Percentiles rank a stretch among this genome's conserved stretches.
These are phyloP conservation scores for Peribatodes rhomboidaria DNA, from an alignment of 2,888 invertebrate species.

Conservation along the genomic window DNA sequence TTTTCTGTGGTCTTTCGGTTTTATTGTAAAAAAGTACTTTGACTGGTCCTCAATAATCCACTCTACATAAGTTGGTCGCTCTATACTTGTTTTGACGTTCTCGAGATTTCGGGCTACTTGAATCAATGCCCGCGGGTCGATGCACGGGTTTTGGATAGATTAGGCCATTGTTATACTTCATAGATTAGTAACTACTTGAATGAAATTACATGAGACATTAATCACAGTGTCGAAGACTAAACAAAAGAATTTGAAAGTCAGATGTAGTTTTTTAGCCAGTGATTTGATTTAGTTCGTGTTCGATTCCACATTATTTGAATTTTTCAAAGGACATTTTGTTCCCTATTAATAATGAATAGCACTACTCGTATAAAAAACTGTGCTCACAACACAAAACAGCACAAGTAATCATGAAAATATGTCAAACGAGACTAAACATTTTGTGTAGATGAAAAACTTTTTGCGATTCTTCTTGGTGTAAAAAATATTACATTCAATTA, in stretches of 20 bases:
- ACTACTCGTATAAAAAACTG: too few relatives aligned
- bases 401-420: too few relatives aligned
- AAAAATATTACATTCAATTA: constrained; percentile 7
- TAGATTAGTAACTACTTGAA: background rate
- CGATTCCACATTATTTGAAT: background rate
- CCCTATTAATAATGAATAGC: too few relatives aligned
- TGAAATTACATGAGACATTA: constrained; percentile 24
- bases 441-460: background rate
- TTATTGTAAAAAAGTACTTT: background rate
- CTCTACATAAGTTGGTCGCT: background rate
- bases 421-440: background rate
- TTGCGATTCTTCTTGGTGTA: too few relatives aligned
- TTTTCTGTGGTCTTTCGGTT: too few relatives aligned
- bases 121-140: constrained; percentile 28
- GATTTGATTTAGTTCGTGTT: constrained; percentile 6
- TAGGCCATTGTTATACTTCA: background rate
- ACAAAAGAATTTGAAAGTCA: constrained; percentile 35
- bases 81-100: constrained; percentile 5
- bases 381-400: too few relatives aligned
- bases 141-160: constrained; percentile 29
- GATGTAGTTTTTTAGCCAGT: constrained; percentile 18
- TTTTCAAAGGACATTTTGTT: background rate
- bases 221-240: constrained; percentile 19
- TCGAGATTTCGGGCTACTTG: background rate
- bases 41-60: too few relatives aligned